A percentile compares a stretch with the other conserved stretches of the same genome.
Evolutionary conservation across 2,888 invertebrate genomes (phyloP).

Genomic region (Tipula confusa): DNA sequence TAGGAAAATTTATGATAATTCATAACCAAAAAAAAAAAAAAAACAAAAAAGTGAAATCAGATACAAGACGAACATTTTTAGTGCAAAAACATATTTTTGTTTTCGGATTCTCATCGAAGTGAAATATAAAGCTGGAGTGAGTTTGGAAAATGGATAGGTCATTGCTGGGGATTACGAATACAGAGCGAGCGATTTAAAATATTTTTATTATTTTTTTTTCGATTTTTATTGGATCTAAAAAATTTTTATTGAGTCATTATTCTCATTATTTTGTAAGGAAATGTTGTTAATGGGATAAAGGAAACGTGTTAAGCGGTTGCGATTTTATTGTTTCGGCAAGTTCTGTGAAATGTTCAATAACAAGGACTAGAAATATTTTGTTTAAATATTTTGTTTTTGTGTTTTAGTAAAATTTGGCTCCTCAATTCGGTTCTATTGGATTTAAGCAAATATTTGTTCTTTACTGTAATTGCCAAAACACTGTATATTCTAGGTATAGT

Average conservation of each 20-base stretch:
- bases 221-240: not conserved
- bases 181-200: not conserved
- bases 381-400: too few species aligned
- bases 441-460: too few species aligned
- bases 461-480: too few species aligned
- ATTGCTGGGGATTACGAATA: not conserved
- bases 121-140: not conserved
- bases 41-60: not conserved
- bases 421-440: too few species aligned
- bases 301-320: not conserved
- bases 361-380: too few species aligned
- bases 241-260: not conserved
- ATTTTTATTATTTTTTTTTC: too few species aligned
- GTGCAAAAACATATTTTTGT: not conserved
- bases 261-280: not conserved
- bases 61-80: not conserved
- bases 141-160: not conserved
- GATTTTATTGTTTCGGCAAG: too few species aligned
- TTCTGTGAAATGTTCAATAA: too few species aligned
- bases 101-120: not conserved
- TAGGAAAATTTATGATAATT: slow-evolving; percentile 20
- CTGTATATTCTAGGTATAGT: too few species aligned
- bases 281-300: not conserved
- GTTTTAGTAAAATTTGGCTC: too few species aligned
- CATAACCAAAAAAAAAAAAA: not conserved